phyloP scores from a whole-genome alignment of 1,140 invertebrate species.

The Hestina assimilis region DNA sequence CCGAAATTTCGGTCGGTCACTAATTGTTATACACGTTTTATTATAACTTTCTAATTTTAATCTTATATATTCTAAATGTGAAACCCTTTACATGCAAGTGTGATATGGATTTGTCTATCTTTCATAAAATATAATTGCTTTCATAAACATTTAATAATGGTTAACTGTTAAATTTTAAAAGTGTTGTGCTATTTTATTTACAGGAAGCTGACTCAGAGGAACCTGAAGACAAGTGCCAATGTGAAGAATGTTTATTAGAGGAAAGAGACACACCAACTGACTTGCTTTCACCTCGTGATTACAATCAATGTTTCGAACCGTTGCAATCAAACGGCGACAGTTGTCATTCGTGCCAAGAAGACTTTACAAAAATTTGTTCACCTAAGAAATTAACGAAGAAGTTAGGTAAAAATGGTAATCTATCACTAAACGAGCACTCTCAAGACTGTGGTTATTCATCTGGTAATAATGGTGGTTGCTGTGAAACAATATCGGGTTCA shows the following conservation, averaged over 20 bases:
- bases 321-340: conserved; percentile 48
- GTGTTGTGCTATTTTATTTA: conserved; percentile 8
- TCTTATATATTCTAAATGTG: too few relatives aligned
- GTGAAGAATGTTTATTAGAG: conserved; percentile 68
- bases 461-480: conserved; percentile 84
- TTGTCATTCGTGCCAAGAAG: conserved; percentile 62
- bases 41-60: too few relatives aligned
- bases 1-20: too few relatives aligned
- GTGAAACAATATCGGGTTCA: conserved; percentile 80
- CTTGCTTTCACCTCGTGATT: conserved; percentile 55
- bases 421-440: conserved; percentile 83
- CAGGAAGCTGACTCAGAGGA: conserved; percentile 72
- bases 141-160: not conserved
- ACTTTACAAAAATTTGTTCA: conserved; percentile 48
- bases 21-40: too few relatives aligned
- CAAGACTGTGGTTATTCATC: conserved; percentile 92
- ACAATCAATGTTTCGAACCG: conserved; percentile 46
- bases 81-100: too few relatives aligned
- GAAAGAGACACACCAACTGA: conserved; percentile 67
- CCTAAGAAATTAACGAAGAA: conserved; percentile 58
- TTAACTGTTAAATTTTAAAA: not conserved
- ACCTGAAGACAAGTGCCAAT: conserved; percentile 71
- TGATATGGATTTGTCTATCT: too few relatives aligned
- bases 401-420: conserved; percentile 68
- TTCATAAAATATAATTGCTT: not conserved